phyloP scores from a whole-genome alignment of 2,888 invertebrate genomes.

The Thalpophila matura region DNA sequence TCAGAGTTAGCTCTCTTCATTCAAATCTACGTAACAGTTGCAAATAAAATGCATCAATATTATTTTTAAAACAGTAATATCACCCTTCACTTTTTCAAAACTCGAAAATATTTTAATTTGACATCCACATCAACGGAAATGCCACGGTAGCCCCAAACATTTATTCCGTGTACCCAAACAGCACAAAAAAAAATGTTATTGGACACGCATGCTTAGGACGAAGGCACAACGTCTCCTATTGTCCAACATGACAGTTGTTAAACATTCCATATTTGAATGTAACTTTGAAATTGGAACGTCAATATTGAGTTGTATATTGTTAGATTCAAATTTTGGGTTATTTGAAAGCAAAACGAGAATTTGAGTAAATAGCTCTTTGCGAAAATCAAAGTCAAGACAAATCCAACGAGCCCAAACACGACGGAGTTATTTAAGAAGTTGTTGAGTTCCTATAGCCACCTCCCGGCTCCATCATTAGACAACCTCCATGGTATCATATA shows the following conservation, averaged over 20 bases:
- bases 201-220: constrained; percentile 76
- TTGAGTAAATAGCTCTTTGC: not conserved
- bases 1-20: not conserved
- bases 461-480: too few species aligned
- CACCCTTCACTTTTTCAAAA: constrained; percentile 6
- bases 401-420: too few species aligned
- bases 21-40: not conserved
- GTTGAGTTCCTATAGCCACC: too few species aligned
- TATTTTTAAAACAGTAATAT: not conserved
- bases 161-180: constrained; percentile 67
- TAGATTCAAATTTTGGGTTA: constrained; percentile 11
- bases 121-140: constrained; percentile 58
- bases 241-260: constrained; percentile 81
- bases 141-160: constrained; percentile 68
- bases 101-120: constrained; percentile 56
- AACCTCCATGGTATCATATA: too few species aligned
- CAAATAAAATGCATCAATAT: not conserved
- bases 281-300: constrained; percentile 78
- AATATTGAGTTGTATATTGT: constrained; percentile 67
- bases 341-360: not conserved
- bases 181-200: constrained; percentile 76
- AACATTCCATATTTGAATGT: constrained; percentile 75
- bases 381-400: too few species aligned
- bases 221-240: constrained; percentile 74
- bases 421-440: too few species aligned